Evolutionary conservation across 2,888 invertebrate species (phyloP).

Genomic region (Ctena decussata): DNA sequence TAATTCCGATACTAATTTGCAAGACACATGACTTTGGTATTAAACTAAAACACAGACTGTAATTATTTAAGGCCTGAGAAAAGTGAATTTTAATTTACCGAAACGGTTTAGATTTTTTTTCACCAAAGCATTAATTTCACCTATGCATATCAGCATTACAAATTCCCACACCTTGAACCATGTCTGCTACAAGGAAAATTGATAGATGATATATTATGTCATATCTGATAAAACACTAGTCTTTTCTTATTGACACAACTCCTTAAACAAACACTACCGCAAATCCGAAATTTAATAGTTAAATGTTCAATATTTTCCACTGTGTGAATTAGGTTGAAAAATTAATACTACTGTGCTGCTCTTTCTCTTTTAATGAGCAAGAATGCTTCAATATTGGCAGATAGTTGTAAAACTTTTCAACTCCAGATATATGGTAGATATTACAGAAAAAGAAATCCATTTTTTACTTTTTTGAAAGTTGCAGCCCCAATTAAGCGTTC

Average conservation of each 20-base stretch:
- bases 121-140: neutral
- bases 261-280: neutral
- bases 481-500: too few species aligned
- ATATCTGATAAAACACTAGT: conserved; percentile 12
- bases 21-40: too few species aligned
- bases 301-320: conserved; percentile 1
- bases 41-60: too few species aligned
- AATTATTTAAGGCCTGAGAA: too few species aligned
- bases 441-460: too few species aligned
- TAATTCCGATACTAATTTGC: too few species aligned
- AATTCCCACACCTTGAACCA: neutral
- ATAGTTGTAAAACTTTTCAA: too few species aligned
- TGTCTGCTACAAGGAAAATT: neutral
- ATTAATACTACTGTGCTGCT: neutral
- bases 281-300: conserved; percentile 7
- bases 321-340: conserved; percentile 9
- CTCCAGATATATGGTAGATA: too few species aligned
- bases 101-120: too few species aligned
- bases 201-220: conserved; percentile 6
- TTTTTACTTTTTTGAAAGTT: too few species aligned
- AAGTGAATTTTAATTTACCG: too few species aligned
- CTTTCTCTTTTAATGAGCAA: neutral
- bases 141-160: neutral
- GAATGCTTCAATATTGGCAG: neutral
- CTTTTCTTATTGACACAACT: conserved; percentile 4